Evolutionary conservation across 2,113 vertebrate genomes (phyloP), one percentile per base, ranked within the genome.

Genomic region (Oryzias celebensis): DNA sequence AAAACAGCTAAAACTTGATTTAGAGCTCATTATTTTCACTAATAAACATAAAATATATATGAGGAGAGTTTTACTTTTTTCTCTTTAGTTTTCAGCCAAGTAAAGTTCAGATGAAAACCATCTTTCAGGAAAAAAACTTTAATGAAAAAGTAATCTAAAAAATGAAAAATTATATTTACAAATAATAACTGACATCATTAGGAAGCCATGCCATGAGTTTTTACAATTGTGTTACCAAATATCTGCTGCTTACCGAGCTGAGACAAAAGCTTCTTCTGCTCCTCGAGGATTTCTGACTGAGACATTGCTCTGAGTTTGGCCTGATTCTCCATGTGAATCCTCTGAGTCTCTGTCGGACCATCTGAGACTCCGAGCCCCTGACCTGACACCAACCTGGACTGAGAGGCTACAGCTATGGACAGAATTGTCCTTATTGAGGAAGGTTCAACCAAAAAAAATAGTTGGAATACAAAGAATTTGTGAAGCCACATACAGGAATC

Each of bases 321-420:
- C 74, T 95, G 50, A 52, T 98, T 98, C 82, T 99, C 97, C 69
- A 51, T 66, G 51, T 98, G 96, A 86, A 98, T 97, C 77, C 90
- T 94, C 78, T 87, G 78, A 31, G 75, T 92, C 87, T 98, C 97
- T 59, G 79, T 80, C 52, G 88, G 65, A 31, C 90, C 78, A 13
- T 79, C 78, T 23, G 85, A 68, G 43, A 62, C 80, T 46, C 74
- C 66, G 51, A 98, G 94, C 20, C 96, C 95, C 63, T 92, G 89
- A 60, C 95, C 97, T 1, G 95, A 95, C 52, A 97, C 82, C 55
- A 98, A 80, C 71, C 69, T 65, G 80, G 87, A 62, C 31, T 78
- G 62, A 4, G 65, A 71, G 14, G 8, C 43, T 41, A 17, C 5
- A 48, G 52, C 36, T 10, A 2, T 12, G 36, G 36, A 36, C 36